Conservation (phyloP, 2,113 vertebrate species). For the Spilogale gracilis region DNA sequence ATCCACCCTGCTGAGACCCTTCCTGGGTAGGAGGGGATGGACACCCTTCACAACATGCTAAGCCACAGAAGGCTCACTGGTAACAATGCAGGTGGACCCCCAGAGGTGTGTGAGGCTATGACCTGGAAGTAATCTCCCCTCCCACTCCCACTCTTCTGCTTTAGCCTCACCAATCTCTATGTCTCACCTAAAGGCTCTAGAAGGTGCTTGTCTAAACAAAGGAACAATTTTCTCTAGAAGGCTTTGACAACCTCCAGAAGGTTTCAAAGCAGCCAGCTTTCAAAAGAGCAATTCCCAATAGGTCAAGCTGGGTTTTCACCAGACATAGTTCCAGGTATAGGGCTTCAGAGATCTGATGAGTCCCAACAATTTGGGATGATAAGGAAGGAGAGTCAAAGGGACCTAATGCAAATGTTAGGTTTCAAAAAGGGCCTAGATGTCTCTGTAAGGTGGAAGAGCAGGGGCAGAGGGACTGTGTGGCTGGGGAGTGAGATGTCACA, state of each 20-base stretch:
- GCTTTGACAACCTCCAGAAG: background rate
- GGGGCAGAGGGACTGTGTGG: background rate
- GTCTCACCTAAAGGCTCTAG: slow-evolving; percentile 11
- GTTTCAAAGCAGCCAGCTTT: background rate
- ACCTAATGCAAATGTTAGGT: background rate
- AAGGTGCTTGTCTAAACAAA: slow-evolving; percentile 4
- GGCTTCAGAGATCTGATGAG: background rate
- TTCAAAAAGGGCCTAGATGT: background rate
- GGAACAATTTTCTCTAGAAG: background rate
- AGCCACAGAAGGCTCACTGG: background rate
- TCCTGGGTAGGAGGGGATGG: background rate
- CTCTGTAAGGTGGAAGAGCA: background rate
- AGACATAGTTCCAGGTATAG: background rate
- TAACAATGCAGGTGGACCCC: background rate
- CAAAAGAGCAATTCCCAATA: background rate
- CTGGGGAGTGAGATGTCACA: background rate
- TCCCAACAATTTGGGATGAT: background rate
- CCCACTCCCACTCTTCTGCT: background rate
- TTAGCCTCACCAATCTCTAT: background rate
- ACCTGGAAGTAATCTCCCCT: background rate
- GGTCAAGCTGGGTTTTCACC: background rate
- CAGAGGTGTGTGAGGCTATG: background rate
- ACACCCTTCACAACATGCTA: background rate
- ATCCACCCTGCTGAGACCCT: background rate
- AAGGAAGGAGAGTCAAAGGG: background rate